Evolutionary conservation across 2,113 vertebrate species (phyloP), one percentile per base, ranked within the genome.

Genomic region (Pantherophis guttatus): DNA sequence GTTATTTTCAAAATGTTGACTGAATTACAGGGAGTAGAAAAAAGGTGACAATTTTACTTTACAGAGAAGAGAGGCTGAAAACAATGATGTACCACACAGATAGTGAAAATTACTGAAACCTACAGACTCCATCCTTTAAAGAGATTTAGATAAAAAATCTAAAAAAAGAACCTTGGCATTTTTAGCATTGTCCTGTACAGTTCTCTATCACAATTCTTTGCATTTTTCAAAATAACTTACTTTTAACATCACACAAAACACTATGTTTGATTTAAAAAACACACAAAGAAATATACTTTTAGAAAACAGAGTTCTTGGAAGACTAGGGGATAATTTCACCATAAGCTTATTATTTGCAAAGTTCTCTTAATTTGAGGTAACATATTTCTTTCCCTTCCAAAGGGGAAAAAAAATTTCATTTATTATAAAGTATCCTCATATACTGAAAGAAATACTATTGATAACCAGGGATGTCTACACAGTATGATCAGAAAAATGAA

Each of bases 41-140:
- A 91, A 94, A 93, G 93, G 95, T 97, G 94, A 94, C 62, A 75
- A 95, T 21, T 81, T 93, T 92, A 89, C 50, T 92, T 86, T 94
- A 93, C 86, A 95, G 91, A 97, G 93, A 86, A 92, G 93, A 88
- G 94, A 95, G 33, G 39, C 15, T 94, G 24, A 8, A 53, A 57
- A 24, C 62, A 85, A 93, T 33, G 2, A 87, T 95, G 91, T 5
- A 93, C 94, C 94, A 94, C 91, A 95, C 96, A 95, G 94, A 96
- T 93, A 95, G 94, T 59, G 86, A 93, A 96, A 97, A 97, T 93
- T 21, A 94, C 1, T 29, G 48, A 21, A 91, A 91, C 95, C 93
- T 92, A 88, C 19, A 93, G 90, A 95, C n/a, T 39, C 3, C n/a
- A 19, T 57, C 17, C 29, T 39, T 19, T 8, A 91, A 86, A 93